Conservation (phyloP, 2,113 vertebrate species). For the Chunga burmeisteri region DNA sequence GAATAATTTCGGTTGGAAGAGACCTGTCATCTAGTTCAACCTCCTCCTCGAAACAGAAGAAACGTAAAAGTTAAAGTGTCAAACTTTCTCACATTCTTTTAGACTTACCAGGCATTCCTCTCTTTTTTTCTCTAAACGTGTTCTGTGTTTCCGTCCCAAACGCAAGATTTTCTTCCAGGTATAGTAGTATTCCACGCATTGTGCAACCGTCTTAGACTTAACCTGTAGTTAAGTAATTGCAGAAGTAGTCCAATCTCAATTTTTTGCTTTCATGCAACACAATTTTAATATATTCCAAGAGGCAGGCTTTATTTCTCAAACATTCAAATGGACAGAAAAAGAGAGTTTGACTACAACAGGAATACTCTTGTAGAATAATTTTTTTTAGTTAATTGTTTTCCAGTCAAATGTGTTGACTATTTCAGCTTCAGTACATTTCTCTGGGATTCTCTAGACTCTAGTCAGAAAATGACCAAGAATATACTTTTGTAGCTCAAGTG, state of each 20-base stretch:
- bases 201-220: slow-evolving; percentile 87
- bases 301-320: neutral
- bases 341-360: neutral
- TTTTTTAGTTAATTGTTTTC: neutral
- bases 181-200: slow-evolving; percentile 96
- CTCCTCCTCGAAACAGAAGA: neutral
- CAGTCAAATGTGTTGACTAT: neutral
- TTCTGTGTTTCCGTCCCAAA: slow-evolving; percentile 76
- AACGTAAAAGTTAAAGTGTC: neutral
- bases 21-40: neutral
- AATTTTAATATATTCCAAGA: neutral
- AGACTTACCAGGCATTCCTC: slow-evolving; percentile 76
- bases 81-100: neutral
- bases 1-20: neutral
- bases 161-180: slow-evolving; percentile 90
- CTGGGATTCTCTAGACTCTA: neutral
- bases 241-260: neutral
- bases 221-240: slow-evolving; percentile 75
- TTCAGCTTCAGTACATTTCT: neutral
- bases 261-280: neutral
- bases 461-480: neutral
- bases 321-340: neutral
- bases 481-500: neutral
- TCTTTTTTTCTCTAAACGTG: slow-evolving; percentile 71
- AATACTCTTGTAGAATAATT: neutral